Evolutionary conservation across 1,140 invertebrate genomes (phyloP).

Genomic region (Euglossa dilemma): DNA sequence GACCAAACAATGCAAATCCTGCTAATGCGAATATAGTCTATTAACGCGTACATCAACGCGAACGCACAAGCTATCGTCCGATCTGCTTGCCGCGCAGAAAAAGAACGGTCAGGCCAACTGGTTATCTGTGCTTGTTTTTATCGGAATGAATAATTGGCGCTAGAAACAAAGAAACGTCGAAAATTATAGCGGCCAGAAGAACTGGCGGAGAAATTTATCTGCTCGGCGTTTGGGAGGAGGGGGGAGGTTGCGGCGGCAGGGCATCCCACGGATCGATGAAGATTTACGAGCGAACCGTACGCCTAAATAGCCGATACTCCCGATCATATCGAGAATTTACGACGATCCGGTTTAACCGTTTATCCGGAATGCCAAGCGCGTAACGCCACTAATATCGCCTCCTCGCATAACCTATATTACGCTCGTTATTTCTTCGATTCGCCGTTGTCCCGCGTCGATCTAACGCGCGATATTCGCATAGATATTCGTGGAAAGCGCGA

Average conservation of each 20-base stretch:
- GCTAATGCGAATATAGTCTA: background rate
- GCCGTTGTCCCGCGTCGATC: background rate
- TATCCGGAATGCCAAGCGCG: background rate
- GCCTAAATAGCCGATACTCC: conserved; percentile 50
- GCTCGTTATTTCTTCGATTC: no score
- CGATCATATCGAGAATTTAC: conserved; percentile 32
- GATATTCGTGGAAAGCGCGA: background rate
- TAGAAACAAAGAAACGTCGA: background rate
- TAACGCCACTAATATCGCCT: background rate
- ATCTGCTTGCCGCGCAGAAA: background rate
- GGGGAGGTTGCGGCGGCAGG: background rate
- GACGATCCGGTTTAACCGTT: background rate
- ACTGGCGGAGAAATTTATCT: conserved; percentile 30
- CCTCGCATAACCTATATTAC: background rate
- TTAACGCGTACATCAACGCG: background rate
- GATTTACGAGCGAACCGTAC: conserved; percentile 69
- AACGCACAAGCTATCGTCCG: background rate
- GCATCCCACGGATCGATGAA: conserved; percentile 58
- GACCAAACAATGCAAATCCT: conserved; percentile 7
- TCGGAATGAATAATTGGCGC: background rate
- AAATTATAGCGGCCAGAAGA: background rate
- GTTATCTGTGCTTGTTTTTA: background rate
- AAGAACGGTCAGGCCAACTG: background rate
- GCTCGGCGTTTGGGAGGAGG: background rate
- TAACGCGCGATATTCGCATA: background rate